Conservation (phyloP, 2,888 invertebrate species). For the Bimastos eiseni region DNA sequence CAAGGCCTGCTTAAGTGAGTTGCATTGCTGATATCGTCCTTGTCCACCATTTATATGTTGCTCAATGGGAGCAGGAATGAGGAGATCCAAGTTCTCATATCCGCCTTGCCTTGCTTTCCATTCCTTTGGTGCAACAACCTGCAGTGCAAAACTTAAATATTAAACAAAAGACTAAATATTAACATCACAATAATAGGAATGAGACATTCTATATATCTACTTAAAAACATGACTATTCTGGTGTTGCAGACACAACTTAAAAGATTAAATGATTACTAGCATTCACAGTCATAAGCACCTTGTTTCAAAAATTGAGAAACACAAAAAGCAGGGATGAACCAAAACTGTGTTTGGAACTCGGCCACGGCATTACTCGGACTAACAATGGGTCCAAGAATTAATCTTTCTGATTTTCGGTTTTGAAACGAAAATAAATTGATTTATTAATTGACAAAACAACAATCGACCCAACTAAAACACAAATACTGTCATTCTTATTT, state of each 20-base stretch:
- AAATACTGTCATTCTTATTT: too few species aligned
- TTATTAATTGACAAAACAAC: too few species aligned
- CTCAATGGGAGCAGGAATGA: slow-evolving; percentile 91
- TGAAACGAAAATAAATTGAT: too few species aligned
- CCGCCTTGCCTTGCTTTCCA: slow-evolving; percentile 84
- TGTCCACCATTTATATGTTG: slow-evolving; percentile 86
- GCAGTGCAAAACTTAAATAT: slow-evolving; percentile 30
- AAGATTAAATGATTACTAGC: background rate
- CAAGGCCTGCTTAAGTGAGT: slow-evolving; percentile 90
- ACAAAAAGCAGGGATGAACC: too few species aligned
- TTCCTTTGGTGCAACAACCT: slow-evolving; percentile 91
- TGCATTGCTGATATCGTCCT: slow-evolving; percentile 93
- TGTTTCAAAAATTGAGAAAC: background rate
- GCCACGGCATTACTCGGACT: too few species aligned
- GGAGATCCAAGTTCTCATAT: slow-evolving; percentile 80
- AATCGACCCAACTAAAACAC: too few species aligned
- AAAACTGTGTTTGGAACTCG: too few species aligned
- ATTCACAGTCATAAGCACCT: background rate
- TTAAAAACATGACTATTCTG: background rate
- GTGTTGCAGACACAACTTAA: background rate
- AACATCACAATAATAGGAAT: background rate
- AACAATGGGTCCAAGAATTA: background rate
- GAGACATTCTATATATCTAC: background rate
- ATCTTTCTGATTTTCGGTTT: background rate
- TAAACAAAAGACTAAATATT: background rate